phyloP scores from a whole-genome alignment of 1,140 invertebrate genomes.

The Lutraria rhynchaena region DNA sequence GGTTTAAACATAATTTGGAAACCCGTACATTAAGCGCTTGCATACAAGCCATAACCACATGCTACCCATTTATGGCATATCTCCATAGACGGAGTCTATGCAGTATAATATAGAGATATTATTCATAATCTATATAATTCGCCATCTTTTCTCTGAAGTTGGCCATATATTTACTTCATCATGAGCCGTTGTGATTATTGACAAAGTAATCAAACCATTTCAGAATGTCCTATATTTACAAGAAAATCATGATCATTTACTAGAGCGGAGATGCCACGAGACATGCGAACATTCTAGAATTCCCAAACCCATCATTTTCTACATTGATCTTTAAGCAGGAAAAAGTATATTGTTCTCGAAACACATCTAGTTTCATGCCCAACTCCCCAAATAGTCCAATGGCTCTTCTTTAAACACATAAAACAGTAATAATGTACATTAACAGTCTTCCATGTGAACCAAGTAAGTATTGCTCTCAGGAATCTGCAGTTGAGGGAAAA shows the following conservation, averaged over 20 bases:
- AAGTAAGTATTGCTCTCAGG: neutral
- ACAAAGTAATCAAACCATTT: constrained; percentile 60
- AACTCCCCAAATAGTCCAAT: constrained; percentile 45
- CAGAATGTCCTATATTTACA: constrained; percentile 60
- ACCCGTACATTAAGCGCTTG: constrained; percentile 1
- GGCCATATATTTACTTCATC: constrained; percentile 51
- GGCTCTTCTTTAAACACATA: constrained; percentile 54
- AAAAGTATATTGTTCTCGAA: constrained; percentile 45
- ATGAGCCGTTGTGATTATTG: constrained; percentile 57
- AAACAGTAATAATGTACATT: constrained; percentile 50
- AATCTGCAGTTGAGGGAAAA: constrained; percentile 1
- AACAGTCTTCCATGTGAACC: constrained; percentile 28
- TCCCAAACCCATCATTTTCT: constrained; percentile 47
- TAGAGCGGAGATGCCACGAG: constrained; percentile 42
- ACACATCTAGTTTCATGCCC: constrained; percentile 53
- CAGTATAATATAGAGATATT: constrained; percentile 37
- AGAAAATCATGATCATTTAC: constrained; percentile 63
- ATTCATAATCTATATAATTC: constrained; percentile 58
- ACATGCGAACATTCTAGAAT: constrained; percentile 54
- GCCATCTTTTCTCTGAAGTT: constrained; percentile 44
- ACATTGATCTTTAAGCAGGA: constrained; percentile 51
- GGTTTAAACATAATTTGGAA: constrained; percentile 6
- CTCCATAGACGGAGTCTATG: neutral
- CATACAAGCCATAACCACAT: constrained; percentile 1
- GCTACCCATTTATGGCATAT: constrained; percentile 10